phyloP scores from a whole-genome alignment of 2,888 invertebrate genomes.

The Rhodophaea formosa region DNA sequence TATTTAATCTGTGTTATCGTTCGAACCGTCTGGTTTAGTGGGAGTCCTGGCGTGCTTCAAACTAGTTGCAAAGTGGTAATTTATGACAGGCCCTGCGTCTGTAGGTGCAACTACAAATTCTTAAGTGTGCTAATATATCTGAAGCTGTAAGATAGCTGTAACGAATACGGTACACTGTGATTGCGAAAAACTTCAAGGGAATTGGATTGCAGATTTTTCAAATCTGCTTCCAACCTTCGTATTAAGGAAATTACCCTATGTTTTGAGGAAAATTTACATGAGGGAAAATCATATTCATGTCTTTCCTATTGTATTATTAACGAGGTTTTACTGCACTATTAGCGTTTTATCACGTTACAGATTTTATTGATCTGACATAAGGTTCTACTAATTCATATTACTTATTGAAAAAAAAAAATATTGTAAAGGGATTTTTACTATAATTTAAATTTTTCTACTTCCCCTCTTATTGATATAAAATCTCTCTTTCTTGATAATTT shows the following conservation, averaged over 20 bases:
- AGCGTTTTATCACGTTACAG: no score
- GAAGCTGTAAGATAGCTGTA: neutral
- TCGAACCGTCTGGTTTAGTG: slow-evolving; percentile 1
- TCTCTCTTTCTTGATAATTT: no score
- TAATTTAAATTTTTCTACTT: no score
- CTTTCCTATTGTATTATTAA: no score
- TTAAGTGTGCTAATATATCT: neutral
- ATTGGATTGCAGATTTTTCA: neutral
- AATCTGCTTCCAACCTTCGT: neutral
- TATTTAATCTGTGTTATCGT: slow-evolving; percentile 22
- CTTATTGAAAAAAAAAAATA: no score
- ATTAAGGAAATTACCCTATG: neutral
- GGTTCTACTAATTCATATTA: no score
- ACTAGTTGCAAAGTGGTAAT: slow-evolving; percentile 12
- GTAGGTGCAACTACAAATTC: slow-evolving; percentile 9
- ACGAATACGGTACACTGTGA: slow-evolving; percentile 3
- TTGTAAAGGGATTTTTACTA: no score
- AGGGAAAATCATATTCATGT: no score
- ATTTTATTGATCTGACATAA: no score
- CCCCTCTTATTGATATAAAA: no score
- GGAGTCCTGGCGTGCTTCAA: slow-evolving; percentile 8
- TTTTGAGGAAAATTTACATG: neutral
- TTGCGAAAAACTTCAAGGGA: neutral
- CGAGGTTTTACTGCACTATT: no score
- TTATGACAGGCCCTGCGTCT: neutral